phyloP scores from a whole-genome alignment of 2,113 vertebrate genomes.

The Aptenodytes forsteri region DNA sequence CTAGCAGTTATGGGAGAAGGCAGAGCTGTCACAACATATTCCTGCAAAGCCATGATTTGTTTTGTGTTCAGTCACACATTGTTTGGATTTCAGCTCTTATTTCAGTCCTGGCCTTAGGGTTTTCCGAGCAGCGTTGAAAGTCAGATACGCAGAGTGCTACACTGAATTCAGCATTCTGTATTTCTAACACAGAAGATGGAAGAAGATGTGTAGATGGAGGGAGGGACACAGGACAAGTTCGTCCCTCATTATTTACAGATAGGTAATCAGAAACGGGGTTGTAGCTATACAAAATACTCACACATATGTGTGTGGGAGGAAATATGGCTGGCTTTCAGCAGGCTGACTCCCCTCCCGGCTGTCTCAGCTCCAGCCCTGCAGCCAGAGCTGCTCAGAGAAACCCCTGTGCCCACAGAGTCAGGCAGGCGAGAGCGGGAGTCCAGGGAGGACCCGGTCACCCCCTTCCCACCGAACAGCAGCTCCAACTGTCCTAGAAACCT shows the following conservation, averaged over 20 bases:
- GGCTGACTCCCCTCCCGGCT: not conserved
- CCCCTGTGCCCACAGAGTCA: not conserved
- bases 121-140: slow-evolving; percentile 1
- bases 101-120: slow-evolving; percentile 63
- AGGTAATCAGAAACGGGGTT: not conserved
- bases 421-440: not conserved
- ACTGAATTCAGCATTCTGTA: not conserved
- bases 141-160: not conserved
- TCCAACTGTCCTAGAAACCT: not conserved
- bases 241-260: not conserved
- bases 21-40: slow-evolving; percentile 66
- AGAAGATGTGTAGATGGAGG: not conserved
- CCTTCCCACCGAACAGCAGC: not conserved
- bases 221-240: not conserved
- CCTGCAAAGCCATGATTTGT: slow-evolving; percentile 55
- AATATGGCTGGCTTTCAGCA: not conserved
- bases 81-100: slow-evolving; percentile 68
- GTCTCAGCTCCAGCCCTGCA: not conserved
- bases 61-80: slow-evolving; percentile 67
- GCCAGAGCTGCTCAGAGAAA: not conserved
- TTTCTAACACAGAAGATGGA: not conserved
- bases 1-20: slow-evolving; percentile 56
- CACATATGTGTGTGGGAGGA: not conserved
- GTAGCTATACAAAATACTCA: not conserved
- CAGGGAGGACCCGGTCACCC: rapidly evolving